Evolutionary conservation across 2,888 invertebrate genomes (phyloP), one percentile per base, ranked within the genome.

Genomic region (Lutraria lutraria): DNA sequence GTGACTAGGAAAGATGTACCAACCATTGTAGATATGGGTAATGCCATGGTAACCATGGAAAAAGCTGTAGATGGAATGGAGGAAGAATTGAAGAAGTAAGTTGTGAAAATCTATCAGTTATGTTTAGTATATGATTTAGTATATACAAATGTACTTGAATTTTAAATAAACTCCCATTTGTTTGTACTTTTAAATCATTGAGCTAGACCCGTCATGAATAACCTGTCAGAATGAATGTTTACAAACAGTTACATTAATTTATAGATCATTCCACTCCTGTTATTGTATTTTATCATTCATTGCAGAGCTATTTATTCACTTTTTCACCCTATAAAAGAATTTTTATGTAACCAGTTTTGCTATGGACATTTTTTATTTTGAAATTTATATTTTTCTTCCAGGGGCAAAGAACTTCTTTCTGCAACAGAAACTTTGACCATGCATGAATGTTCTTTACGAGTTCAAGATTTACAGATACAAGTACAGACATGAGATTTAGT

Each of bases 391-490:
- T 68, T 68, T 16, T 43, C 15, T 91, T 91, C n/a, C 92, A 95
- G 95, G 80, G 94, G 94, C 90, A 92, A 92, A 83, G 95, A 94
- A 85, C 89, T 95, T 83, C 89, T 95, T 12, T 92, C 94, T 56
- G 95, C 95, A 13, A 93, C 94, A 82, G 93, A 94, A 84, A 94
- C 94, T n/a, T 88, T 95, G 85, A 92, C 94, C 19, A 93, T 94
- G 56, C 94, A 94, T 25, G 95, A 95, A 87, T 94, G 93, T 79
- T 95, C 95, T 0, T 89, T 95, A 43, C 89, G 93, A 53, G 93
- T 95, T 21, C 94, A 95, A 84, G 93, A 89, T 72, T 93, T 94
- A 81, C 94, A 94, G 80, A 53, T 90, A 25, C 82, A 88, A n/a
- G 92, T 89, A 79, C 87, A 81, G 56, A 85, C 91, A 79, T 91